Evolutionary conservation across 1,140 invertebrate genomes (phyloP).

Genomic region (Paraescarpia echinospica): DNA sequence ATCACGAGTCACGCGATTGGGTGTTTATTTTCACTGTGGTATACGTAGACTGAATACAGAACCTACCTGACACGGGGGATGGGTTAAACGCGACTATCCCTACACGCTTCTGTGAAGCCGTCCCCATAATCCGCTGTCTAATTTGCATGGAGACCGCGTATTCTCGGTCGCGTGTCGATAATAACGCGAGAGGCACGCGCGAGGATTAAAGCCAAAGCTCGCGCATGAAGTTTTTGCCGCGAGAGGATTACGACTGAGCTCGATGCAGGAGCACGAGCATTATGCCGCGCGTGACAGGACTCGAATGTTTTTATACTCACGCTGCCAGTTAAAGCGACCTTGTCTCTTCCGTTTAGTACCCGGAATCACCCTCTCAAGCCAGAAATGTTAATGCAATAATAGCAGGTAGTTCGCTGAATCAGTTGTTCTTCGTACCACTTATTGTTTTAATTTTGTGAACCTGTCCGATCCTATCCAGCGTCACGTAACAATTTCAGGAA

Average conservation of each 20-base stretch:
- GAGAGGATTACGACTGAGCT: background rate
- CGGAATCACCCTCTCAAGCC: too few relatives aligned
- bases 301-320: conserved; percentile 1
- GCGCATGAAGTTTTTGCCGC: background rate
- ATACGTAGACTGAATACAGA: background rate
- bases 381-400: too few relatives aligned
- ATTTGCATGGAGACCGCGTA: conserved; percentile 3
- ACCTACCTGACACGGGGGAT: background rate
- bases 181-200: conserved; percentile 2
- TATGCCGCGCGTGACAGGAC: background rate
- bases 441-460: too few relatives aligned
- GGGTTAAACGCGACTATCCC: background rate
- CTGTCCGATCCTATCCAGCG: too few relatives aligned
- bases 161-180: background rate
- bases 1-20: background rate
- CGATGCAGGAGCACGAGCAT: background rate
- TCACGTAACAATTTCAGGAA: too few relatives aligned
- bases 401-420: too few relatives aligned
- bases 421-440: too few relatives aligned
- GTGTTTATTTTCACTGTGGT: background rate
- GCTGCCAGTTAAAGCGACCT: background rate
- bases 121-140: background rate
- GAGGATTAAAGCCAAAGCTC: background rate
- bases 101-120: background rate
- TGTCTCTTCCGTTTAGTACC: too few relatives aligned